Conservation (phyloP, 2,888 invertebrate genomes). For the Taphrorychus bicolor region DNA sequence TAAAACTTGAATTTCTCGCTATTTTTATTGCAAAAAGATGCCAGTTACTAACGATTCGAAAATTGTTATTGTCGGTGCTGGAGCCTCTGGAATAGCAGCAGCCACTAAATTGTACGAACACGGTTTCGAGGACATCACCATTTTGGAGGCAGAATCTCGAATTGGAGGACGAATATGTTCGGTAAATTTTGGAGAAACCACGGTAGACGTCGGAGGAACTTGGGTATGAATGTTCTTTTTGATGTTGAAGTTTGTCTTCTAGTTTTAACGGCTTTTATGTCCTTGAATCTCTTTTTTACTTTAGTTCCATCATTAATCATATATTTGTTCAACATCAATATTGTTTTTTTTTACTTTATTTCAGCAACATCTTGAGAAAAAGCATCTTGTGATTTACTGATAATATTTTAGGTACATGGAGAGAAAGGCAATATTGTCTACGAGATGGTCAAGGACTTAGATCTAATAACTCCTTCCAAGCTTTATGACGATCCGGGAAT, state of each 20-base stretch:
- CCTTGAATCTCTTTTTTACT: too few species aligned
- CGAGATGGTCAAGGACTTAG: constrained; percentile 52
- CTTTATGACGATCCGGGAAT: constrained; percentile 29
- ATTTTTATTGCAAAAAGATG: neutral
- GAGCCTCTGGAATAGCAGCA: constrained; percentile 66
- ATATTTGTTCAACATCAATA: too few species aligned
- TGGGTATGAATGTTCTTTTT: constrained; percentile 51
- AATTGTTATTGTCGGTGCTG: constrained; percentile 47
- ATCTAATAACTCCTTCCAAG: constrained; percentile 57
- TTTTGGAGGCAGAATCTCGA: constrained; percentile 59
- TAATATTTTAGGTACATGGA: constrained; percentile 52
- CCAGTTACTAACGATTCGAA: constrained; percentile 7
- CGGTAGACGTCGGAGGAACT: constrained; percentile 56
- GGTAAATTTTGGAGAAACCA: constrained; percentile 46
- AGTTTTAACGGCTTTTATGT: too few species aligned
- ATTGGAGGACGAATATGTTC: constrained; percentile 56
- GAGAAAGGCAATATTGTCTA: constrained; percentile 56
- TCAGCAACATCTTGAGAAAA: neutral
- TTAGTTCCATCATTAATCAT: too few species aligned
- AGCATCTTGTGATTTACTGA: neutral
- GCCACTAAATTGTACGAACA: constrained; percentile 61
- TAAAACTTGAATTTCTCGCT: neutral
- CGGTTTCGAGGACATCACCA: constrained; percentile 59
- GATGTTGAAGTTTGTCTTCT: too few species aligned
- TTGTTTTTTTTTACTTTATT: too few species aligned